Percentiles rank a stretch among this genome's conserved stretches.
phyloP scores from a whole-genome alignment of 2,113 vertebrate genomes.

The Capra hircus region DNA sequence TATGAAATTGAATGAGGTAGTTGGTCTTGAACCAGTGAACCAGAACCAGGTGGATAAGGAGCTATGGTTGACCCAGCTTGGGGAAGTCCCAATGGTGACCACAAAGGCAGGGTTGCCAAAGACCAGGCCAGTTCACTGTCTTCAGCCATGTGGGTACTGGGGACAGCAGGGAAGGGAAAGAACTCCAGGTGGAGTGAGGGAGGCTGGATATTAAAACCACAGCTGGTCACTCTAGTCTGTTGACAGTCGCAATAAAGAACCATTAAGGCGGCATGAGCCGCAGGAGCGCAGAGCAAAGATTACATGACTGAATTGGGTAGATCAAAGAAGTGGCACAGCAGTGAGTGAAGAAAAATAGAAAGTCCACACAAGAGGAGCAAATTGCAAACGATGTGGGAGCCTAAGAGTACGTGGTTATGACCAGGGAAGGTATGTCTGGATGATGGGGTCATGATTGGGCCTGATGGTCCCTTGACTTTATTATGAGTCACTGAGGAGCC shows the following conservation, averaged over 20 bases:
- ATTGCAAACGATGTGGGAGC: not conserved
- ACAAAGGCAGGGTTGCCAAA: not conserved
- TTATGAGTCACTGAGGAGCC: not conserved
- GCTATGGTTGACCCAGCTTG: not conserved
- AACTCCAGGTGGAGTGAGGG: not conserved
- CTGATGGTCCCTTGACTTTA: not conserved
- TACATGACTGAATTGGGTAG: not conserved
- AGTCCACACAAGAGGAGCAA: not conserved
- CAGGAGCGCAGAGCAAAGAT: not conserved
- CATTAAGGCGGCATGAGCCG: rapidly evolving
- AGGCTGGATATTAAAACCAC: not conserved
- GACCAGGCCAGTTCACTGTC: not conserved
- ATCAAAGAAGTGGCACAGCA: not conserved
- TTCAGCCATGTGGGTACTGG: not conserved
- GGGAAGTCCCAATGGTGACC: not conserved
- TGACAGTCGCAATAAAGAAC: not conserved
- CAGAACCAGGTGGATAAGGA: not conserved
- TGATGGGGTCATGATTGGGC: not conserved
- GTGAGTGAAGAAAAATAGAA: not conserved
- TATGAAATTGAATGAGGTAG: not conserved
- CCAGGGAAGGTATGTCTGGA: not conserved
- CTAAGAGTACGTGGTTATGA: not conserved
- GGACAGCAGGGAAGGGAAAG: not conserved
- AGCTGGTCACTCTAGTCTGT: not conserved
- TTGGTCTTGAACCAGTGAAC: not conserved